Evolutionary conservation across 2,113 vertebrate species (phyloP), one percentile per base, ranked within the genome.

Genomic region (Saccopteryx leptura): DNA sequence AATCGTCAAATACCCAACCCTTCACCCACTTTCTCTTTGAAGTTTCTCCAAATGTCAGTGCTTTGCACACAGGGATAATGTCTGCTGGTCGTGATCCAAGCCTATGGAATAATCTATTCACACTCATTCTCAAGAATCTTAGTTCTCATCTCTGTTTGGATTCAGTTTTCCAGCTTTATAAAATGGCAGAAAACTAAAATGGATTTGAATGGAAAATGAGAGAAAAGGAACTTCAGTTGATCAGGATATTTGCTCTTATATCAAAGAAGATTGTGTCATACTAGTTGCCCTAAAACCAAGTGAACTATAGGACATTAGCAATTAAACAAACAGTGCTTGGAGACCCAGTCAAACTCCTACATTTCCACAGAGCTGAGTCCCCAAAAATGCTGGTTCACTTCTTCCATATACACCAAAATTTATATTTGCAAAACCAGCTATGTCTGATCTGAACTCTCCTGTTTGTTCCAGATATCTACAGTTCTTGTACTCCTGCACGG

Each of bases 391-490:
- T 90, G 95, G 84, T 52, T 89, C 56, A 63, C 90, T 31, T 90
- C 54, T 84, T 61, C 61, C n/a, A 24, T 28, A 66, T 21, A 31
- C 56, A 11, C 71, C 85, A 88, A 96, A 61, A 94, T 78, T 89
- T 89, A 94, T 96, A 68, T 88, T 97, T 97, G 76, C 69, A 90
- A 90, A 93, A 85, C 80, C 95, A 96, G 86, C 82, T 96, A 69
- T 9, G 82, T 96, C 92, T 95, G 96, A 97, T 97, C 94, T 80
- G 81, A 98, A 71, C 83, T 97, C 85, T 66, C 94, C 76, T 18
- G 68, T 61, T 96, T 90, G 61, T 90, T 76, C 79, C 91, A 97
- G 92, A 79, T 97, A 93, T 97, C 97, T 96, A 92, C 80, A 93
- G 90, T 97, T 74, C 90, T 58, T 78, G 24, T 31, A 48, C 90